phyloP scores from a whole-genome alignment of 2,888 invertebrate genomes.

The Invenusta paracnida region DNA sequence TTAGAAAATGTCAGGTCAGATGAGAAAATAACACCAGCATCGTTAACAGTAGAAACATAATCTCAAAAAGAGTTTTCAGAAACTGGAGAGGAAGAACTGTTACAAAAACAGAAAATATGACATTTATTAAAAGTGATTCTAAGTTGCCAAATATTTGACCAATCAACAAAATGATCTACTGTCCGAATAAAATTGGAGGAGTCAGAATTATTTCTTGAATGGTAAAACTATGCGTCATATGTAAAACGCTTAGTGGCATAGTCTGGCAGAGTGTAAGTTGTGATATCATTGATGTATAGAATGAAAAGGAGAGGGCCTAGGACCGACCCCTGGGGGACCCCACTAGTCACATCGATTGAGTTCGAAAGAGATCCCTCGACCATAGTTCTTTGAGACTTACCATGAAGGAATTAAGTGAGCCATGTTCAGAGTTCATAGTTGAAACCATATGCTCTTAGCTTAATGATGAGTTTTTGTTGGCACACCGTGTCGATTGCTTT shows the following conservation, averaged over 20 bases:
- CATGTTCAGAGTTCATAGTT: not conserved
- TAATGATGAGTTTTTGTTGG: not conserved
- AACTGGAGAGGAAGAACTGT: not conserved
- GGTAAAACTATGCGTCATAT: not conserved
- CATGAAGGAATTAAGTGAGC: not conserved
- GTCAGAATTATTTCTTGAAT: not conserved
- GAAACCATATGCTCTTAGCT: slow-evolving; percentile 10
- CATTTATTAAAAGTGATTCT: not conserved
- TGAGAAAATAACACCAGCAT: not conserved
- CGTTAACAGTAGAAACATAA: not conserved
- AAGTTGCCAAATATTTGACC: not conserved
- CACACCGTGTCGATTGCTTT: slow-evolving; percentile 6
- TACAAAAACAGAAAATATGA: not conserved
- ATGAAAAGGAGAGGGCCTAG: not conserved
- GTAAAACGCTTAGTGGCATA: not conserved
- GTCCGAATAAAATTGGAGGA: not conserved
- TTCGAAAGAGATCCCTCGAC: not conserved
- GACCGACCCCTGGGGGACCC: not conserved
- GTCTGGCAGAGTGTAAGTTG: not conserved
- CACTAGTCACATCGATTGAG: not conserved
- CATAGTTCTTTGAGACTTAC: not conserved
- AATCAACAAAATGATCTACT: not conserved
- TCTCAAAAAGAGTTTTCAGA: not conserved
- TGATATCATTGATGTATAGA: not conserved
- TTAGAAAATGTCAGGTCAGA: not conserved